Base-by-base conservation (phyloP, 2,113 vertebrate species). In the Callorhinus ursinus region DNA sequence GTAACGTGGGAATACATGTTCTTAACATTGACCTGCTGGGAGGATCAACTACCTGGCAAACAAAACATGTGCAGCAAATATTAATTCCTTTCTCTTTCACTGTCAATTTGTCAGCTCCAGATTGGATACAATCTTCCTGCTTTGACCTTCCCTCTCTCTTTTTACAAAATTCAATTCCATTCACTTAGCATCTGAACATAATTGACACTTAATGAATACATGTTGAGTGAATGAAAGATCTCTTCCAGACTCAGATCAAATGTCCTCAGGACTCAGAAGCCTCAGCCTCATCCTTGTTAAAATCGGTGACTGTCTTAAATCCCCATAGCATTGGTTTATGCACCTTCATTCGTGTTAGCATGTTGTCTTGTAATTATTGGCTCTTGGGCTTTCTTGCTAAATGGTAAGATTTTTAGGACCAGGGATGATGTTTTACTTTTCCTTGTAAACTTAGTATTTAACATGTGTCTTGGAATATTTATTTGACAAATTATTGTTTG, bases 181-280 rank as follows among this genome's bases (percentile, higher is more conserved):
- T 93, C 69, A 65, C 53, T 88, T 93, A 83, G n/a, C 36, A 88
- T 83, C 79, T 33, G 74, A 83, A 39, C 67, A 72, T 83, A 95
- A 96, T 72, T 97, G 95, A 79, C 87, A 88, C 61, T 59, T 90
- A 90, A 91, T 69, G 19, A 97, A 93, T 93, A 87, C 24, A 33
- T 31, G 46, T 65, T 83, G 59, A 90, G 46, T 87, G 82, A 82
- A 79, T 59, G 46, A 90, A 95, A 96, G 65, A 87, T 42, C 74
- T 96, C 74, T 82, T 97, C 42, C 79, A 81, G 72, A 51, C 19
- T 86, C 11, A 19, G 69, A 84, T 79, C 67, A 90, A 57, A 96
- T 77, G 49, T 82, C 59, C n/a, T 85, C 28, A 80, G 74, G 39
- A 95, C 49, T 74, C 55, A 7, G n/a, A 96, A 85, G 18, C 21